Base-by-base conservation (phyloP, 2,113 vertebrate genomes). In the Coptodon bakossiorum region DNA sequence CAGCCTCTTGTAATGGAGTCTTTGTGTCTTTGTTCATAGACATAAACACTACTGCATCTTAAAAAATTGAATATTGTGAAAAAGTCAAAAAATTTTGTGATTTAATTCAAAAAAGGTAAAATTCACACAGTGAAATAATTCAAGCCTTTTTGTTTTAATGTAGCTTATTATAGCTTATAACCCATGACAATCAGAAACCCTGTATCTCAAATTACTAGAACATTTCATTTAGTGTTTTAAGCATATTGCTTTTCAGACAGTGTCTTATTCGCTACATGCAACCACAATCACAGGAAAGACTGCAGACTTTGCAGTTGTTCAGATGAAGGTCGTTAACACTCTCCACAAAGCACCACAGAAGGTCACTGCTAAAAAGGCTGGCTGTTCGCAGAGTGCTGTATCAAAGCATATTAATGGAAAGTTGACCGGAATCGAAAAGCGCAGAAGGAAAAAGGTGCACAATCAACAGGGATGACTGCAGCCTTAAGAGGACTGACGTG, bases 71-170 rank as follows among this genome's bases (percentile, higher is more conserved):
- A 73, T 48, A 76, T 50, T 50, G 24, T 78, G 24, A 78, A 78
- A 76, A 78, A 76, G 24, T 76, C 1, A 3, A 48, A 45, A 3
- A 0, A 0, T 0, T 1, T 1, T 22, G n/a, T 27, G 38, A 71
- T 16, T 71, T 45, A 43, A 71, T 71, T 71, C 7, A 45, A 43
- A 71, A 71, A 71, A 71, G 2, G 38, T 71, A 27, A 71, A 71
- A 24, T 71, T 43, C 13, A 71, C 5, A 71, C 22, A 43, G n/a
- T 71, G 12, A 14, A 43, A 40, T 68, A 68, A 1, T 73, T 45
- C 4, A 17, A 2, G 0, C 22, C 0, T 3, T 73, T 45, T 73
- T 45, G 40, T 45, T 73, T 73, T 45, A 9, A 73, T 27, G 22
- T 45, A 27, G 14, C 40, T 73, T 45, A 27, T 73, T 45, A 48